Evolutionary conservation across 2,888 invertebrate species (phyloP).

Genomic region (Bombylius major): DNA sequence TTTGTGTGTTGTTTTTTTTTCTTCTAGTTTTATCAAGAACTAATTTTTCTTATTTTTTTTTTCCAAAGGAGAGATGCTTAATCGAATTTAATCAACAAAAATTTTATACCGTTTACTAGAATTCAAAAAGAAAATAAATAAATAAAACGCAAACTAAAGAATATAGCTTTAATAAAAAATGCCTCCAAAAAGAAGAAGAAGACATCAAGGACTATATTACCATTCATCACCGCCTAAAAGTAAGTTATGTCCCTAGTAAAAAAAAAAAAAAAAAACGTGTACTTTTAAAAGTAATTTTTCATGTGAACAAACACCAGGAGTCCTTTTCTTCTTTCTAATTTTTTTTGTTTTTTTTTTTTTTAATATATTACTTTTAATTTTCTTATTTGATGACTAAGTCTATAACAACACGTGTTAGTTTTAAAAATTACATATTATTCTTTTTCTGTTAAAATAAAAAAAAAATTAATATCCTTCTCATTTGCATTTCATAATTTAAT

Average conservation of each 20-base stretch:
- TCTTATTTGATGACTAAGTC: background rate
- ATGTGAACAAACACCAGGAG: background rate
- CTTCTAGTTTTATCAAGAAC: no score
- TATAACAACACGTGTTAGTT: no score
- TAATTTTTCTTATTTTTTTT: no score
- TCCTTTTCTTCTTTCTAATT: background rate
- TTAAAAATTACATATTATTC: no score
- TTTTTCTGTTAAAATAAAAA: no score
- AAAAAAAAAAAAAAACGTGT: background rate
- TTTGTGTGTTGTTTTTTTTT: no score
- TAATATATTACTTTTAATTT: background rate
- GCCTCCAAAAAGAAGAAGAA: constrained; percentile 34
- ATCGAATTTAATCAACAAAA: no score
- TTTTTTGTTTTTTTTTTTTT: background rate
- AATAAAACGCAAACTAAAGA: background rate
- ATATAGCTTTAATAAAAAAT: constrained; percentile 15
- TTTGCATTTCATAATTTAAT: no score
- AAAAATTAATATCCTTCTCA: no score
- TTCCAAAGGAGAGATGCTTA: no score
- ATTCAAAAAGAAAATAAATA: background rate
- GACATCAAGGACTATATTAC: constrained; percentile 35
- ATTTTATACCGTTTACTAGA: no score
- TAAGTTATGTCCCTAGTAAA: constrained; percentile 20
- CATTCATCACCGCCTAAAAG: constrained; percentile 37
- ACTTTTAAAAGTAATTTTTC: no score